Evolutionary conservation across 2,888 invertebrate genomes (phyloP), one percentile per base, ranked within the genome.

Genomic region (Hylaea fasciaria): DNA sequence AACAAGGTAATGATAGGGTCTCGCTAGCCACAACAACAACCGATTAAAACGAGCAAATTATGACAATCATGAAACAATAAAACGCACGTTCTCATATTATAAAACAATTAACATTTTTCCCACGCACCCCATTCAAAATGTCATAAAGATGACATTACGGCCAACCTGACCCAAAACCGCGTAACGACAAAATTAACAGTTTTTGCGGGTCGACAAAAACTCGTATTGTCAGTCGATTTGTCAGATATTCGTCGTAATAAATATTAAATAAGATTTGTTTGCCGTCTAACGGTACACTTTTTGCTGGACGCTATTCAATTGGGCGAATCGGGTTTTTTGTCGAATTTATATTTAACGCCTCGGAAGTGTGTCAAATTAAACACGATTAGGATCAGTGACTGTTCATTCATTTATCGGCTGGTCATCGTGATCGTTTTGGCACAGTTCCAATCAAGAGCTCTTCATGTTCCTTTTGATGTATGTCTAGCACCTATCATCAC

Each of bases 181-280:
- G 57, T 46, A 59, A 62, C 57, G 60, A 55, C 43, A 50, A 65
- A 67, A 63, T 56, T 57, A 52, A 46, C 63, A 53, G 47, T 67
- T 71, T 72, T 72, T 74, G 65, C 57, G 49, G 41, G 28, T 7
- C 45, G 46, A 65, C 72, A 70, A 71, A 68, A 68, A 54, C 22
- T 49, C 39, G 54, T 51, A 65, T 74, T 74, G 67, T 76, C 61
- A 58, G 62, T 55, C 71, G 68, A 68, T 76, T 76, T 72, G 72
- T 72, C 73, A 68, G 69, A 69, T 74, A 76, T 78, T 69, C 71
- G 53, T 68, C 74, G 74, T 78, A 80, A 80, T 77, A 76, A n/a
- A n/a, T 78, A 81, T 80, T 77, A 76, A 81, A 78, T 81, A 79
- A 80, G 76, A 76, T 77, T 74, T 81, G 72, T 75, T 76, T 81